Evolutionary conservation across 2,797 vertebrate species (phyloP), one percentile per base, ranked within the genome.

Genomic region (Pseudochaenichthys georgianus): DNA sequence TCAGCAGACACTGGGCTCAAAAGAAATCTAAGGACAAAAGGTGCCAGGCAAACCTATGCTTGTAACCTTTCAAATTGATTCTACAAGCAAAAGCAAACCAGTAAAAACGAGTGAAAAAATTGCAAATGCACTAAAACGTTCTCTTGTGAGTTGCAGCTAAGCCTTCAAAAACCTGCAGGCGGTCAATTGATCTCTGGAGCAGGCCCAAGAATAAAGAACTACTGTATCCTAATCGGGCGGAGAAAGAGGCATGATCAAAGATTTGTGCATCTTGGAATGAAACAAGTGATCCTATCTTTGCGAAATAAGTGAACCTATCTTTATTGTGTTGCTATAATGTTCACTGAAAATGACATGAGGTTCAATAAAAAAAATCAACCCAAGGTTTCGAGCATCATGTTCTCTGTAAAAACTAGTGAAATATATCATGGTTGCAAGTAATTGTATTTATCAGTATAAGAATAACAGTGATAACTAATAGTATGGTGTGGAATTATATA

Each of bases 11-110:
- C 59, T 21, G 16, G 60, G 28, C 54, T 43, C 17, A 21, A 47
- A 5, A 43, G 34, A 68, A 34, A 45, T 63, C 6, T 13, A 31
- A 48, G 21, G 43, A 54, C 21, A 73, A n/a, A 55, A 68, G 38
- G 10, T 50, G 3, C 12, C 12, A 45, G 16, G 70, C 17, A 34
- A 61, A 62, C 42, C 6, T 31, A 10, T 43, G 42, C 10, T 13
- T 46, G 5, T 3, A 53, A 41, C 45, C 47, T 70, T 59, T 48
- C 15, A 64, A 64, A 53, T 12, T 10, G 41, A 66, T 59, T 72
- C 28, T n/a, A 66, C 31, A 58, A 62, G 42, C 41, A 59, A 65
- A 65, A 48, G 31, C 6, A 68, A 58, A 63, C 19, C 21, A n/a
- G 21, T 21, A n/a, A 64, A 31, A 6, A 64, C 8, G 3, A 47